These are phyloP conservation scores for Alauda arvensis DNA, from an alignment of 2,797 vertebrate genomes.

Conservation along the genomic window DNA sequence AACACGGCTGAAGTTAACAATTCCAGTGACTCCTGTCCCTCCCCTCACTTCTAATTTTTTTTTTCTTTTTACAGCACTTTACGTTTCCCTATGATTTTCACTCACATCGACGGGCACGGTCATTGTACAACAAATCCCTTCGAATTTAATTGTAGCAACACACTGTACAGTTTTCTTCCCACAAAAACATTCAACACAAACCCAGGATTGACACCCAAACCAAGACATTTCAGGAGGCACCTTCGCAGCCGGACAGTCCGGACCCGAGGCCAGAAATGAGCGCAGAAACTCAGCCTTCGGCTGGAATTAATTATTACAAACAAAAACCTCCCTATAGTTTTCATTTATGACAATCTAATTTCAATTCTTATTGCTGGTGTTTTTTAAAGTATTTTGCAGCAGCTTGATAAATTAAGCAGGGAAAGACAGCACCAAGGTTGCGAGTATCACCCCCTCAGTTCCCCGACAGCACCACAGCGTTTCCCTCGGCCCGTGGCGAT, in stretches of 20 bases:
- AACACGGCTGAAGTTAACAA: not conserved
- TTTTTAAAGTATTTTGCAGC: not conserved
- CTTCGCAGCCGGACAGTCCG: not conserved
- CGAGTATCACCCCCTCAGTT: not conserved
- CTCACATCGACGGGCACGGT: not conserved
- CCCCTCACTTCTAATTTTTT: not conserved
- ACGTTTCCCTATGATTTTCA: not conserved
- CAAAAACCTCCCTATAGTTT: rapidly evolving
- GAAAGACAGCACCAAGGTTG: not conserved
- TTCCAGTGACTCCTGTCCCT: not conserved
- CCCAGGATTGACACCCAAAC: not conserved
- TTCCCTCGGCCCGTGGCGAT: not conserved
- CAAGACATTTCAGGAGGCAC: not conserved
- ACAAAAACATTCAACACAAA: not conserved
- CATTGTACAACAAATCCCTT: not conserved
- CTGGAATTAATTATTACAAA: not conserved
- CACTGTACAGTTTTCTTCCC: not conserved
- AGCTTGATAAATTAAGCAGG: not conserved
- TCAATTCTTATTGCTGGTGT: not conserved
- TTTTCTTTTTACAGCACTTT: not conserved
- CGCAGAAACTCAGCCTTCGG: not conserved
- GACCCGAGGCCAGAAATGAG: not conserved
- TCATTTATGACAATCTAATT: not conserved
- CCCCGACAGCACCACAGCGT: not conserved
- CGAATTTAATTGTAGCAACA: not conserved